Evolutionary conservation across 2,797 vertebrate species (phyloP).

Genomic region (Oceanodroma leucorhoa): DNA sequence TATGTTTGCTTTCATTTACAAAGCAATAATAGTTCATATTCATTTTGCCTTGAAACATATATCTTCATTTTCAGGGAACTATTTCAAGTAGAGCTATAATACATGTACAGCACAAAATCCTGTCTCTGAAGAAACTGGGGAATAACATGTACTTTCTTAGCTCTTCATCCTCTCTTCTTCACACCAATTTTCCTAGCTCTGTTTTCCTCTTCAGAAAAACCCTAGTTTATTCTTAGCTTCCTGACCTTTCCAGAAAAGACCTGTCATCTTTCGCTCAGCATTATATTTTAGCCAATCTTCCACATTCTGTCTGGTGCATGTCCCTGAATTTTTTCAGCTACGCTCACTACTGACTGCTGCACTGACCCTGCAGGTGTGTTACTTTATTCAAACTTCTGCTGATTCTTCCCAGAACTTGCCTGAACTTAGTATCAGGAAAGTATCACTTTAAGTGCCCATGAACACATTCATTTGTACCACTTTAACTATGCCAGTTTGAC

Average conservation of each 20-base stretch:
- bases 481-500: background rate
- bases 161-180: background rate
- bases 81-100: background rate
- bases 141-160: background rate
- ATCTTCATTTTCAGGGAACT: slow-evolving; percentile 12
- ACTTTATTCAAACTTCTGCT: background rate
- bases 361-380: background rate
- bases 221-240: slow-evolving; percentile 39
- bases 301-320: background rate
- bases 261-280: background rate
- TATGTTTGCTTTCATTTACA: background rate
- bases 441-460: background rate
- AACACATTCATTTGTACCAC: background rate
- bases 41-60: background rate
- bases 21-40: background rate
- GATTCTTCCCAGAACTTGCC: background rate
- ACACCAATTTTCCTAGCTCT: slow-evolving; percentile 23
- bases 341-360: background rate
- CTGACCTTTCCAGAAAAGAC: slow-evolving; percentile 38
- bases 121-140: background rate
- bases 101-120: background rate
- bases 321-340: background rate
- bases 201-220: background rate
- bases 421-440: background rate
- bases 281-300: background rate